Conservation (phyloP, 2,797 vertebrate species). For the Helicolenus hilgendorfi region DNA sequence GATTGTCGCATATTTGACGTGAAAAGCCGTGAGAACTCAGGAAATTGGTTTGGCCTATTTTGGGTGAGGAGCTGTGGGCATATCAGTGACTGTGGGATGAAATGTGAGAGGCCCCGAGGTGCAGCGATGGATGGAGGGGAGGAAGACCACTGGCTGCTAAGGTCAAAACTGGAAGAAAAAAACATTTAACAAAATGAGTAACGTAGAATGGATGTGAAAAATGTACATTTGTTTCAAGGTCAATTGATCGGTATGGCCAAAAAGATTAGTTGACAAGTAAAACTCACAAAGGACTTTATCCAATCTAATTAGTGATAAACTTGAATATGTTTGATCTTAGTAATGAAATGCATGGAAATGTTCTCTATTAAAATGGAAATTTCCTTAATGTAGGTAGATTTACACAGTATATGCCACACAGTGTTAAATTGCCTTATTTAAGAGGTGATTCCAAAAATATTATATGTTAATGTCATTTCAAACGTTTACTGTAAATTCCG, state of each 20-base stretch:
- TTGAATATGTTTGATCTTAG: not conserved
- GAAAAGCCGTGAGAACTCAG: constrained; percentile 70
- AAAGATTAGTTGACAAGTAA: not conserved
- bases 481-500: no score
- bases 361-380: not conserved
- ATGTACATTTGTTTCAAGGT: not conserved
- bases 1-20: constrained; percentile 55
- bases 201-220: not conserved
- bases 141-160: constrained; percentile 38
- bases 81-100: constrained; percentile 80
- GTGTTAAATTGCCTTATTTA: not conserved
- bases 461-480: no score
- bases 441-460: no score
- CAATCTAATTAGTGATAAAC: no score
- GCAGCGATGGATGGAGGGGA: constrained; percentile 26
- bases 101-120: constrained; percentile 74
- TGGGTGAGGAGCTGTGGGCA: constrained; percentile 63
- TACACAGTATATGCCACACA: not conserved
- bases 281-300: not conserved
- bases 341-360: not conserved
- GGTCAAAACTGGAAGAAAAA: constrained; percentile 37
- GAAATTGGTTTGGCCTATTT: constrained; percentile 72
- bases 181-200: not conserved
- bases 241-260: not conserved
- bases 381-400: not conserved